Conservation (phyloP, 2,113 vertebrate genomes). For the Melozone crissalis region DNA sequence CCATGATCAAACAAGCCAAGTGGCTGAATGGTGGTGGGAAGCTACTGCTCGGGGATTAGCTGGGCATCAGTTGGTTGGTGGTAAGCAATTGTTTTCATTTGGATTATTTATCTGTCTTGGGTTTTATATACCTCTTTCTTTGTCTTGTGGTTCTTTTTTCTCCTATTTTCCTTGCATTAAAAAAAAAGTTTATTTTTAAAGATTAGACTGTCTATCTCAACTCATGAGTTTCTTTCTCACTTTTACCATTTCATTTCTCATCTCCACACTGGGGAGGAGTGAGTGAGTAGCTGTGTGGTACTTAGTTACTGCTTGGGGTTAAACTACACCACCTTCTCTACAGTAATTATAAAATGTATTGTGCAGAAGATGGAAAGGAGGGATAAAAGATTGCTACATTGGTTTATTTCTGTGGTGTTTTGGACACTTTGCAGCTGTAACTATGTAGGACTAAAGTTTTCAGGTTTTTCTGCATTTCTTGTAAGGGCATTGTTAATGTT, state of each 20-base stretch:
- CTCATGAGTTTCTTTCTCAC: background rate
- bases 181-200: background rate
- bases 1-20: background rate
- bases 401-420: background rate
- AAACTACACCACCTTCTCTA: background rate
- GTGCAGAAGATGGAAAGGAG: background rate
- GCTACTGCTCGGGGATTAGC: background rate
- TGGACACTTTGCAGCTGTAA: background rate
- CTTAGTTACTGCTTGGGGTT: background rate
- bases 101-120: background rate
- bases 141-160: background rate
- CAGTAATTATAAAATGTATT: background rate
- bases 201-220: background rate
- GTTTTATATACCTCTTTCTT: background rate
- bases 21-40: background rate
- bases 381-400: background rate
- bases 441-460: background rate
- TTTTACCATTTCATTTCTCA: background rate
- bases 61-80: background rate
- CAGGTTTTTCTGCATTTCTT: background rate
- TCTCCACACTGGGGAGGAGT: background rate
- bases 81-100: background rate
- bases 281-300: background rate
- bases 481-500: background rate
- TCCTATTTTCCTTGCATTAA: background rate